Base-by-base conservation (phyloP, 2,797 vertebrate genomes). In the Bovichtus diacanthus region DNA sequence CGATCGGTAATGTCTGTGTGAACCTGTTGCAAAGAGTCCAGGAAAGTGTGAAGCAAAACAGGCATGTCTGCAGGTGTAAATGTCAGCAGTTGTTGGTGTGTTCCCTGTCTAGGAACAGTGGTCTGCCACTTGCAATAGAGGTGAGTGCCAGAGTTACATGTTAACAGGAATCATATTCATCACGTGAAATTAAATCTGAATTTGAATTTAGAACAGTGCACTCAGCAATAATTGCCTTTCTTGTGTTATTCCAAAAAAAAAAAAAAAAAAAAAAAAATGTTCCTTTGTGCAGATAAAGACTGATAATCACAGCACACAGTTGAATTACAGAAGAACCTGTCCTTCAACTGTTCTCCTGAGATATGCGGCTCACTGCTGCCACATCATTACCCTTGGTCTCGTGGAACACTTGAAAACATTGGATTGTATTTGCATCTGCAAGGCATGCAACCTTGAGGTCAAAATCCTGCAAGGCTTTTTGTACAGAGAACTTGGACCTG, bases 111-210 rank as follows among this genome's bases (percentile, higher is more conserved):
- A 39, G 62, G n/a, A 68, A 2, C 50, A 39, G 9, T 9, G 73
- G 34, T 21, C 4, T 41, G 56, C 36, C 63, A 3, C 25, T n/a
- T 15, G 15, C 19, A 6, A 19, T 3, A 38, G 27, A 86, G 68
- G 89, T 93, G 68, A 85, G 87, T 16, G 3, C n/a, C 1, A 16
- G 12, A 50, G 19, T 15, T 47, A 39, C 8, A 25, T 44, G 1
- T 15, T 44, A 6, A n/a, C 0, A 49, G 7, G 16, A 46, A 58
- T 43, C 8, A 18, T 59, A 19, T 49, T 6, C 5, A 39, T 39
- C 0, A 60, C 31, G 12, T 25, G 23, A 49, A 58, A 47, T 53
- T 0, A 68, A 41, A 61, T 49, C 2, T 12, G 4, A 54, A 4
- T 49, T 25, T 44, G 7, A 55, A 41, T 31, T 44, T 13, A 60